Conservation (phyloP, 2,797 vertebrate genomes). For the Tarsius wallacei region DNA sequence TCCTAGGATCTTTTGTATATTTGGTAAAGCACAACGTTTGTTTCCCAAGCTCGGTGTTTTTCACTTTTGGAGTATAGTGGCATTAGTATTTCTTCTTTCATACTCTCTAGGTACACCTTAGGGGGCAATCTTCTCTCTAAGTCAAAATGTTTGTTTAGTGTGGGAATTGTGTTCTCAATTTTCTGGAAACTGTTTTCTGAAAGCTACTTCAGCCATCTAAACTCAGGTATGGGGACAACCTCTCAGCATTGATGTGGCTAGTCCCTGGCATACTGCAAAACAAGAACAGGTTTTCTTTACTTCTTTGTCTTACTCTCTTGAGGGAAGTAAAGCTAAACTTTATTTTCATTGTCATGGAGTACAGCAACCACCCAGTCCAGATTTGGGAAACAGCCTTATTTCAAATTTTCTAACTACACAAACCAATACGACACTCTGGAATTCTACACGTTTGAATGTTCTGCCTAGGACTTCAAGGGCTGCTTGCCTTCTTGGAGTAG, state of each 20-base stretch:
- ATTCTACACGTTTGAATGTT: not conserved
- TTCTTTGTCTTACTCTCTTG: conserved; percentile 3
- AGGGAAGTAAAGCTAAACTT: not conserved
- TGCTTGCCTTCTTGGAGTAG: not conserved
- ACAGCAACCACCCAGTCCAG: too few species aligned
- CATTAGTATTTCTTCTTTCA: not conserved
- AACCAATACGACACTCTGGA: not conserved
- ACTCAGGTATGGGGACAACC: conserved; percentile 56
- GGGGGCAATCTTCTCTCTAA: conserved; percentile 8
- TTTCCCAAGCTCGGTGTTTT: conserved; percentile 25
- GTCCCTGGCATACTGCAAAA: conserved; percentile 44
- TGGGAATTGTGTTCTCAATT: conserved; percentile 57
- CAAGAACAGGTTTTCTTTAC: not conserved
- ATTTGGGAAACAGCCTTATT: not conserved
- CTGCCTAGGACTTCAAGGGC: not conserved
- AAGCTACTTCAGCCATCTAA: conserved; percentile 47
- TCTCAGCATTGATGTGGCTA: conserved; percentile 67
- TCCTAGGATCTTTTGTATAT: conserved; percentile 52
- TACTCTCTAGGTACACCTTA: not conserved
- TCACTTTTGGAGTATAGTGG: conserved; percentile 58
- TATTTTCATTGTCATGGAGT: not conserved
- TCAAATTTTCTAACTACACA: not conserved
- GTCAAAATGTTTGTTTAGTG: conserved; percentile 73
- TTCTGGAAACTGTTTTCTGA: conserved; percentile 72
- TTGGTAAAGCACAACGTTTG: conserved; percentile 29